Conservation (phyloP, 2,888 invertebrate species). For the Apodemia zela region DNA sequence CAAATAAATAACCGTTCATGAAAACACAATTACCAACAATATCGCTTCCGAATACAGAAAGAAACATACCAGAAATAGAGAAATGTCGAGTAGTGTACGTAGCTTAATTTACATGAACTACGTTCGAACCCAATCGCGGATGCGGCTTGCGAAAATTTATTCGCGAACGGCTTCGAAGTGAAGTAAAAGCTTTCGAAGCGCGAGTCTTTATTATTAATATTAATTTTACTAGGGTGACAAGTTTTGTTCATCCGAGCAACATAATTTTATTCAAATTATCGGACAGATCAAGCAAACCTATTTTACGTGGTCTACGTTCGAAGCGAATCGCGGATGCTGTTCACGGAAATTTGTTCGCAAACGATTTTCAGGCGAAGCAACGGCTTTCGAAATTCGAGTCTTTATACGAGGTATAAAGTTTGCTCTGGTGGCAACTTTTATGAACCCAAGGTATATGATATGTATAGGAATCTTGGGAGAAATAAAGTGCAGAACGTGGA, state of each 20-base stretch:
- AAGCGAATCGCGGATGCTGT: slow-evolving; percentile 51
- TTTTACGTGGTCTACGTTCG: slow-evolving; percentile 47
- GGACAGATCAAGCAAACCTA: slow-evolving; percentile 33
- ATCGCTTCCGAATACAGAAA: slow-evolving; percentile 7
- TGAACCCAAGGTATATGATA: slow-evolving; percentile 18
- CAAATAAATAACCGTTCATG: neutral
- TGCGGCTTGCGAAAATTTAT: slow-evolving; percentile 55
- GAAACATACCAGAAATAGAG: slow-evolving; percentile 24
- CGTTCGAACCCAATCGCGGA: slow-evolving; percentile 51
- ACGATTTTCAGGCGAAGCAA: slow-evolving; percentile 49
- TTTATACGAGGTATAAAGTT: slow-evolving; percentile 42
- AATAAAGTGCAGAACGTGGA: neutral
- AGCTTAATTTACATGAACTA: slow-evolving; percentile 59
- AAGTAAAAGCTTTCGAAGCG: slow-evolving; percentile 44
- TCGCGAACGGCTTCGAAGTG: slow-evolving; percentile 54
- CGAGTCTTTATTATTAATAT: slow-evolving; percentile 49
- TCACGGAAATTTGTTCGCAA: slow-evolving; percentile 56
- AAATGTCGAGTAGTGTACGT: slow-evolving; percentile 41
- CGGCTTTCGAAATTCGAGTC: slow-evolving; percentile 48
- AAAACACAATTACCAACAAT: slow-evolving; percentile 14
- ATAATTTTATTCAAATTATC: neutral
- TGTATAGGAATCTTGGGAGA: neutral
- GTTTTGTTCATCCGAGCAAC: slow-evolving; percentile 26
- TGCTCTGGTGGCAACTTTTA: slow-evolving; percentile 33
- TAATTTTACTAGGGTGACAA: slow-evolving; percentile 31